Base-by-base conservation (phyloP, 2,797 vertebrate species). In the Dermochelys coriacea region DNA sequence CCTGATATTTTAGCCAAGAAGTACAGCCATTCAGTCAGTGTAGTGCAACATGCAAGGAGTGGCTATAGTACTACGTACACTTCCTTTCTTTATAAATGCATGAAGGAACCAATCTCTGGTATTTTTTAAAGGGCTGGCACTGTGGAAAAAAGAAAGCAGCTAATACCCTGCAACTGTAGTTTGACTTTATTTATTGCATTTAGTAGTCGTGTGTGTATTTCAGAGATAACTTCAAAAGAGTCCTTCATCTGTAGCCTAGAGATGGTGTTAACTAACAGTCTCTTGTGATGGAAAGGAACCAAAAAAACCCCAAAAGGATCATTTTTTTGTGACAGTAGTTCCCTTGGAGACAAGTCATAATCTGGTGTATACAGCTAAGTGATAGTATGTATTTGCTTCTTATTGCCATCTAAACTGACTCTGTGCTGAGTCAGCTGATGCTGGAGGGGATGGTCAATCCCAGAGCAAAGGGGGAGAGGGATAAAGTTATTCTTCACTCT, bases 1-100 rank as follows among this genome's bases (percentile, higher is more conserved):
- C 57, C 55, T 88, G 91, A 64, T 92, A n/a, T 96, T 80, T 95
- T 94, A 80, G 87, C 91, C 77, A 93, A 91, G 59, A 12, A 80
- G 29, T 37, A 59, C 90, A 95, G 78, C 75, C 77, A 1, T 74
- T 82, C 41, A 54, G 3, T 75, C 68, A 25, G 45, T 51, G 0
- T 91, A 94, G 21, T 34, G 10, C n/a, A 47, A 15, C 29, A 59
- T 82, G 41, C 51, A 92, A 94, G n/a, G 14, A 74, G 2, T 49
- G 31, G 50, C 19, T 86, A 41, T 80, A 85, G 49, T 12, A 68
- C 23, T 85, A 16, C 57, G 4, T 68, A 1, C 23, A 79, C 7
- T 84, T 5, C 45, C 25, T 77, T 59, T 55, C 41, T 86, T n/a
- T 12, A 57, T 8, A 8, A 2, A 83, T 59, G 9, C 45, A 12